Base-by-base conservation (phyloP, 2,113 vertebrate genomes). In the Chloroceryle aenea region DNA sequence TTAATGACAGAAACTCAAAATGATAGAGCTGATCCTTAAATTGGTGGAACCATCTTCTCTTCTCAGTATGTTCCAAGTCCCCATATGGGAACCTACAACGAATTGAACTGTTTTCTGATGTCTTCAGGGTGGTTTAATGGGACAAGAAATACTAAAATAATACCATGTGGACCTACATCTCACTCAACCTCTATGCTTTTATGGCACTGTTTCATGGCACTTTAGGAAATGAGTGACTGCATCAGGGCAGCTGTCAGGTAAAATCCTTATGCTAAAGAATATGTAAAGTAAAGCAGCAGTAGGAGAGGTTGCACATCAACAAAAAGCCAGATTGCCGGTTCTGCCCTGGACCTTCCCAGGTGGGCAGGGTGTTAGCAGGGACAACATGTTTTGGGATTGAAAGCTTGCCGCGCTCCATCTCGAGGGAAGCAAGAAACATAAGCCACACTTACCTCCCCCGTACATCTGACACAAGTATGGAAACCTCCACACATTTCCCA, bases 401-500 rank as follows among this genome's bases (percentile, higher is more conserved):
- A 66, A 91, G 19, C n/a, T 74, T 42, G 40, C 71, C 19, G 12
- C 38, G 4, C 26, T 69, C 63, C 32, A 82, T 50, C 55, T 84
- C 1, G 0, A 84, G 21, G 40, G 68, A 86, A 79, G 38, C 63
- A 58, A 96, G 77, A 91, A 96, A 82, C 7, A 5, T 12, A 90
- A 93, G n/a, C 8, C 17, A 36, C 94, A 95, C 99, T 98, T 96
- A 99, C 99, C 99, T 98, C 99, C 99, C 83, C 99, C 99, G 3
- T 99, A 99, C 99, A 99, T 98, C 93, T 99, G 99, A 93, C 99
- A 99, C 40, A 99, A 98, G 95, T 99, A 99, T 4, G 99, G 99
- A 93, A 99, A 99, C 52, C 99, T 98, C 99, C 99, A 99, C 47
- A 99, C 99, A 29, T 99, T 99, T 25, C 99, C 99, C 87, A 99